phyloP scores from a whole-genome alignment of 2,113 vertebrate genomes.

The Forbesichthys agassizii region DNA sequence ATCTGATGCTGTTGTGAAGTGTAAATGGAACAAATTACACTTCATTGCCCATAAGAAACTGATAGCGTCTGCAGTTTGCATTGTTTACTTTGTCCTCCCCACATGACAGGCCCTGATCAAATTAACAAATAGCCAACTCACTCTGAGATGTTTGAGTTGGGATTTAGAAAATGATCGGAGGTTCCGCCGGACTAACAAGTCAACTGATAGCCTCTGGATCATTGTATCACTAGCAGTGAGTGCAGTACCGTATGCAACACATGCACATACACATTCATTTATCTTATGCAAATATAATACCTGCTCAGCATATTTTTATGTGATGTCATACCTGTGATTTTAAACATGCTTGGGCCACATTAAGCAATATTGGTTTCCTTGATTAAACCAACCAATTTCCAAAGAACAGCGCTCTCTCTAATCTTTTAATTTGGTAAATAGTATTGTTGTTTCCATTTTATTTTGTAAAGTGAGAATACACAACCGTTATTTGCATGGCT shows the following conservation, averaged over 20 bases:
- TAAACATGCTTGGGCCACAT: constrained; percentile 38
- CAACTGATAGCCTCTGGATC: constrained; percentile 5
- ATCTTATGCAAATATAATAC: constrained; percentile 4
- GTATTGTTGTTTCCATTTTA: constrained; percentile 77
- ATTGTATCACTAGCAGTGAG: not conserved
- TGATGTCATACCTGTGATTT: constrained; percentile 44
- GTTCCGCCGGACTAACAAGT: constrained; percentile 3
- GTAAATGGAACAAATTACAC: constrained; percentile 99
- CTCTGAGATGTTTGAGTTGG: constrained; percentile 6
- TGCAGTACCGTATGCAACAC: not conserved
- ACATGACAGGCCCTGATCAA: constrained; percentile 93
- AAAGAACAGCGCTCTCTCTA: constrained; percentile 31
- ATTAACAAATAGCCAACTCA: constrained; percentile 83
- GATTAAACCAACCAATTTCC: constrained; percentile 68
- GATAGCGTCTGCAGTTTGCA: constrained; percentile 98
- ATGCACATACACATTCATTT: not conserved
- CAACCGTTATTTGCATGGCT: constrained; percentile 80
- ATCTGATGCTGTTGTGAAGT: constrained; percentile 99
- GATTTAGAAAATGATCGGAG: constrained; percentile 1
- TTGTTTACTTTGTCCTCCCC: constrained; percentile 97
- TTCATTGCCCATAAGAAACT: constrained; percentile 98
- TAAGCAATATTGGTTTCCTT: constrained; percentile 57
- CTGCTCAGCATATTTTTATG: constrained; percentile 50
- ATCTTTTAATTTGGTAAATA: constrained; percentile 68
- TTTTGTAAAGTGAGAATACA: constrained; percentile 74